A percentile compares a stretch with the other conserved stretches of the same genome.
Conservation (phyloP, 2,888 invertebrate species). For the Lathronympha strigana region DNA sequence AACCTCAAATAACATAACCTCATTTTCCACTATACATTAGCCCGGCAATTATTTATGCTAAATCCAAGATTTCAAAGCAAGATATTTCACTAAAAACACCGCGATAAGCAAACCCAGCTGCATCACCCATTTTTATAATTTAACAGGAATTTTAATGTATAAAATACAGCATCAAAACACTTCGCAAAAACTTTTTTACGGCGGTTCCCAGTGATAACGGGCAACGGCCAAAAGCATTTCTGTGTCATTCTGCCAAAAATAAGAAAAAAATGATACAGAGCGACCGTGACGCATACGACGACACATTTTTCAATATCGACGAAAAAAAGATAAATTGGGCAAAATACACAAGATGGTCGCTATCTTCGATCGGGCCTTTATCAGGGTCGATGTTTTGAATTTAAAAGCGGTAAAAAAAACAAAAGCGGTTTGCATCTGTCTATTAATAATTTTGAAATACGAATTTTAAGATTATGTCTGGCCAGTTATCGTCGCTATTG, state of each 20-base stretch:
- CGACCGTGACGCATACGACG: conserved; percentile 69
- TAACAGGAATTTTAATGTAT: conserved; percentile 67
- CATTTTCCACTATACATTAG: conserved; percentile 8
- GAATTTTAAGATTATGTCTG: conserved; percentile 56
- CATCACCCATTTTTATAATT: conserved; percentile 45
- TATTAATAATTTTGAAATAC: conserved; percentile 53
- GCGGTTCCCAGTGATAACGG: conserved; percentile 71
- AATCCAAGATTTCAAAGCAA: conserved; percentile 12
- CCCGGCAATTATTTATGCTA: conserved; percentile 24
- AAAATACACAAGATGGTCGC: conserved; percentile 56
- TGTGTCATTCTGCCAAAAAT: conserved; percentile 68
- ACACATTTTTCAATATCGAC: conserved; percentile 77
- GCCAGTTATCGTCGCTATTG: conserved; percentile 73
- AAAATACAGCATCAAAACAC: conserved; percentile 59
- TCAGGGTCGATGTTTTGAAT: conserved; percentile 47
- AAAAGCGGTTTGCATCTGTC: conserved; percentile 35
- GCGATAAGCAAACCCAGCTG: conserved; percentile 25
- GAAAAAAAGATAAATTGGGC: conserved; percentile 47
- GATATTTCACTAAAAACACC: conserved; percentile 17
- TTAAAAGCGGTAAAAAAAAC: conserved; percentile 34
- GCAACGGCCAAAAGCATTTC: conserved; percentile 80
- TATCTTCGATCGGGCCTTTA: conserved; percentile 52
- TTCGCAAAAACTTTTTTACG: conserved; percentile 60
- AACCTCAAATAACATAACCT: conserved; percentile 24
- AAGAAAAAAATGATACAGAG: conserved; percentile 59